Evolutionary conservation across 2,113 vertebrate genomes (phyloP), one percentile per base, ranked within the genome.

Genomic region (Pseudonaja textilis): DNA sequence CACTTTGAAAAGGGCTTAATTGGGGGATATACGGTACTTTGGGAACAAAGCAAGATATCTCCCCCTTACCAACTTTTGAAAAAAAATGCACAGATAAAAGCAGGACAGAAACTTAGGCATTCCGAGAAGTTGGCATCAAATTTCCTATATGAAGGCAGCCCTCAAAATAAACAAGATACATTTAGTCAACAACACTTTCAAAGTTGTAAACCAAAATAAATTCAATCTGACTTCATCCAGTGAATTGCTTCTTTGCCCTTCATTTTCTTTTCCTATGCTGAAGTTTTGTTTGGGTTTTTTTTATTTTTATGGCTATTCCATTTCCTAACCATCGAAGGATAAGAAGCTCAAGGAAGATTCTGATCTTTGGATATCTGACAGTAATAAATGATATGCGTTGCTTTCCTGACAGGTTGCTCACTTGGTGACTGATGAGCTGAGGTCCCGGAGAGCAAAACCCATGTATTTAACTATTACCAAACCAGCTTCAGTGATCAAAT

Each of bases 381-480:
- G 97, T 95, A 96, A 98, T 96, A 97, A 97, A 98, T 95, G 96
- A 96, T 94, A 93, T 85, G 91, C 93, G 93, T 93, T 57, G 96
- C 93, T 90, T 93, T 92, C 91, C 42, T 96, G 97, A 97, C 97
- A 97, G 97, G 93, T 94, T 95, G 95, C 95, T 95, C 96, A 94
- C 96, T 85, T 91, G 90, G 96, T 98, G 97, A 98, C 96, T 94
- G 97, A 98, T 97, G 97, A 97, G 96, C 95, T 94, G 93, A 45
- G 96, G 96, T 97, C 96, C 95, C 0, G 0, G 89, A 91, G 93
- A 96, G 94, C 96, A 96, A 95, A 96, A 96, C 95, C 96, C 96
- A 96, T 97, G 96, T 96, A 96, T 97, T 97, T 97, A 97, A 95
- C 92, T 92, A 96, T 97, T 95, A 96, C 96, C 96, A 97, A 88